Evolutionary conservation across 64 coral and sea anemone species (phyloP), one percentile per base, ranked within the genome.

Genomic region (Montipora cactus): DNA sequence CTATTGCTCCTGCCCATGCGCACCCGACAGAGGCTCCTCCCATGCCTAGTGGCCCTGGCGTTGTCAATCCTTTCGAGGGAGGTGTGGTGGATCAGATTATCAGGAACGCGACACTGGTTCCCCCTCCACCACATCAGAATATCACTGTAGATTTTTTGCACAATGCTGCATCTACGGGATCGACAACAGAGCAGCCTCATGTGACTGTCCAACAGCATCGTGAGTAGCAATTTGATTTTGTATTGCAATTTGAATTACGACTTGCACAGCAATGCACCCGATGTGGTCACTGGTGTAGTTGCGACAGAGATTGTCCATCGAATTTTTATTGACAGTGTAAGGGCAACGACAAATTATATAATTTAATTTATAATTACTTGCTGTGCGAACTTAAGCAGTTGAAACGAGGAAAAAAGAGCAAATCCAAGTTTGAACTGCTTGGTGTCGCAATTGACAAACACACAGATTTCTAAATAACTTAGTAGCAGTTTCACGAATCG

Each of bases 61-160:
- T 86, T 9, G 82, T 86, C 15, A 86, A 86, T 86, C 82, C 82
- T 5, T 86, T 86, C 67, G 82, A 70, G 82, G 82, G 82, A 86
- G 82, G 82, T 7, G 16, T 86, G 10, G 82, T 86, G 18, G 82
- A 86, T 12, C 7, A 71, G 16, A 86, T 86, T 51, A 86, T 86
- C 5, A 70, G 46, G 47, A 86, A 86, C 45, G 64, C 82, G 18
- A 86, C 82, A 10, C 44, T 68, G 12, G 66, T 44, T 22, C 82
- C 82, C 11, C 18, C 10, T 45, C 18, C 66, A 8, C 82, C 66
- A 47, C 45, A 86, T 71, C 82, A 86, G 66, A 86, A 86, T 71
- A 51, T 86, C 44, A 86, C 82, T 1, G 82, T 86, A 64, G 66
- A 86, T 71, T 86, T 86, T 50, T 8, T 69, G 4, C 62, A 86